Evolutionary conservation across 1,140 invertebrate species (phyloP), one percentile per base, ranked within the genome.

Genomic region (Delia radicum): DNA sequence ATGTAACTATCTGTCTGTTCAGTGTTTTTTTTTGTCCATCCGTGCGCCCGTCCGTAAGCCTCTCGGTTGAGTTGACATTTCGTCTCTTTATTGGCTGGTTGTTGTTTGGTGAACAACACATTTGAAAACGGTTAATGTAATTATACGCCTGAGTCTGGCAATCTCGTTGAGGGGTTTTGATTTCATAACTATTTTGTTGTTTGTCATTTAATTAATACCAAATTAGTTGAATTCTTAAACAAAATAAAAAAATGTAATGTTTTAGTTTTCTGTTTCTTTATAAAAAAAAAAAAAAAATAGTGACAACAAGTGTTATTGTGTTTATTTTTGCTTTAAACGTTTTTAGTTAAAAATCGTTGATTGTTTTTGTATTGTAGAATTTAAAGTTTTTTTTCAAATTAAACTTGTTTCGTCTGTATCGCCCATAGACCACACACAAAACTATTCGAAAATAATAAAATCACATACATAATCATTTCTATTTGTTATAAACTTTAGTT

Each of bases 151-250:
- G 65, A 69, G 65, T 55, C n/a, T 55, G 48, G 48, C 48, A 55
- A 55, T 69, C 26, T 63, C 13, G 15, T 33, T 46, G 4, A 48
- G 48, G 5, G 2, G 4, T 37, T 69, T 13, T 69, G 65, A 69
- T 69, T 69, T 69, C 65, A 69, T 69, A 69, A 69, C 29, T 21
- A 33, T 69, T 69, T 69, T 69, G 65, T 69, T 37, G 31, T 69
- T 69, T 69, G 65, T 69, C 65, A 69, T 69, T 69, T 69, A 69
- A 69, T 69, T 69, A 69, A 69, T 69, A 69, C 65, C 65, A 69
- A 69, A 69, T 69, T 69, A 69, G 65, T 69, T 69, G 15, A 69
- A 69, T 69, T 69, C 65, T 69, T 15, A 42, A 42, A 15, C 2
- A 42, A 42, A 42, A 33, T 10, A 33, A 33, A 10, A 33, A 33